These are phyloP conservation scores for Caenorhabditis sp. DNA, from an alignment of 2,888 invertebrate genomes.

Conservation along the genomic window DNA sequence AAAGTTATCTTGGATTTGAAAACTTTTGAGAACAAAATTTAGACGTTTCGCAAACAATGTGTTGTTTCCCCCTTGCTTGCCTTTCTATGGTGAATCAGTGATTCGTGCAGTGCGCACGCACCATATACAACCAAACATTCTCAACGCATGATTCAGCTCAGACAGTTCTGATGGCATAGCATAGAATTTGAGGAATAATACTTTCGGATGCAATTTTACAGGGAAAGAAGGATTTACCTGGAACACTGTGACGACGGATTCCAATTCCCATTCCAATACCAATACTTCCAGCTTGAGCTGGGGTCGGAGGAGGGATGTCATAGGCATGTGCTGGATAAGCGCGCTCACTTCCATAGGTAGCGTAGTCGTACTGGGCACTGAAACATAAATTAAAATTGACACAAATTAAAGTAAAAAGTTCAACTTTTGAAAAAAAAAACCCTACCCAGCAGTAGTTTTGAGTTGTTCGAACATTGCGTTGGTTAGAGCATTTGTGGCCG, in stretches of 20 bases:
- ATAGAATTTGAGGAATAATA: too few species aligned
- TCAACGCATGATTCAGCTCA: slow-evolving; percentile 26
- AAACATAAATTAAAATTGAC: neutral
- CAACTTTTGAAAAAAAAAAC: neutral
- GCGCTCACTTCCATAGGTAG: slow-evolving; percentile 40
- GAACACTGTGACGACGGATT: slow-evolving; percentile 55
- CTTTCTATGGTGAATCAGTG: slow-evolving; percentile 61
- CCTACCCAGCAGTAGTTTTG: slow-evolving; percentile 46
- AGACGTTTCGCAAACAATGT: slow-evolving; percentile 51
- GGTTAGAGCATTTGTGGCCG: slow-evolving; percentile 59
- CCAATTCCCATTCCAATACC: too few species aligned
- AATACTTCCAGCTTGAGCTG: neutral
- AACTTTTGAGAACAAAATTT: slow-evolving; percentile 21
- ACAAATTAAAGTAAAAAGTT: neutral
- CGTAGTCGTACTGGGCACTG: slow-evolving; percentile 48
- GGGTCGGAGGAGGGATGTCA: neutral
- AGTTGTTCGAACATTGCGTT: slow-evolving; percentile 63
- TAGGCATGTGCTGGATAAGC: slow-evolving; percentile 20
- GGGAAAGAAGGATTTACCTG: too few species aligned
- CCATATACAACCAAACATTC: slow-evolving; percentile 24
- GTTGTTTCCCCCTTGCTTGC: too few species aligned
- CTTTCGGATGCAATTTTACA: too few species aligned
- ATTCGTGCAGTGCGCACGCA: slow-evolving; percentile 42
- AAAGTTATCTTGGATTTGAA: too few species aligned
- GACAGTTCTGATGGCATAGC: too few species aligned